Base-by-base conservation (phyloP, 1,140 invertebrate genomes). In the Tribolium madens region DNA sequence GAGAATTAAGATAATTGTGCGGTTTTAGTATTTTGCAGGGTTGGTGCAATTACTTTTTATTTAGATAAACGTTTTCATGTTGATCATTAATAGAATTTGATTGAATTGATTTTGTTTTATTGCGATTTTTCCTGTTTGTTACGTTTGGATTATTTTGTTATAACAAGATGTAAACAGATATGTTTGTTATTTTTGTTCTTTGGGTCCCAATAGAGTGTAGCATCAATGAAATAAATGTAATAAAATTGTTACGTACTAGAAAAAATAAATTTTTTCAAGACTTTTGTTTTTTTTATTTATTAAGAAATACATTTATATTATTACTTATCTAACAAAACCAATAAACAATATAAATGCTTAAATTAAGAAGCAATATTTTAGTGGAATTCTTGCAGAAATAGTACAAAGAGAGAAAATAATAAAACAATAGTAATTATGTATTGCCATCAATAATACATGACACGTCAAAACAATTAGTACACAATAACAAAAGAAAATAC, bases 181-280 rank as follows among this genome's bases (percentile, higher is more conserved):
- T 7, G 26, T 64, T 33, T 64, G 57, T 64, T 64, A 64, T 64
- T n/a, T 64, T 57, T 17, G 14, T 17, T 64, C 26, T 10, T 64
- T 64, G 14, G 26, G 21, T 36, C 26, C 57, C 57, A 33, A 64
- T 64, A 64, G 53, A 31, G 31, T 64, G 57, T 64, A 64, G 57
- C n/a, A 33, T 64, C 21, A 33, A 42, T 57, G 2, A 57, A 33
- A 64, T 64, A 33, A 64, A 64, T 64, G 57, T 64, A 64, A 64
- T 64, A 64, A 64, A 33, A 33, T 64, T 64, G 57, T 64, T 64
- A 64, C 57, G 14, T 57, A 57, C 13, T 57, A 64, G 57, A 64
- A 64, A 64, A 64, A 64, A 64, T 64, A 64, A n/a, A 64, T 64
- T 64, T 64, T 64, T 64, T 64, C 57, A 64, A 64, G 57, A 64